phyloP scores from a whole-genome alignment of 2,797 vertebrate genomes.

The Crax fasciolata region DNA sequence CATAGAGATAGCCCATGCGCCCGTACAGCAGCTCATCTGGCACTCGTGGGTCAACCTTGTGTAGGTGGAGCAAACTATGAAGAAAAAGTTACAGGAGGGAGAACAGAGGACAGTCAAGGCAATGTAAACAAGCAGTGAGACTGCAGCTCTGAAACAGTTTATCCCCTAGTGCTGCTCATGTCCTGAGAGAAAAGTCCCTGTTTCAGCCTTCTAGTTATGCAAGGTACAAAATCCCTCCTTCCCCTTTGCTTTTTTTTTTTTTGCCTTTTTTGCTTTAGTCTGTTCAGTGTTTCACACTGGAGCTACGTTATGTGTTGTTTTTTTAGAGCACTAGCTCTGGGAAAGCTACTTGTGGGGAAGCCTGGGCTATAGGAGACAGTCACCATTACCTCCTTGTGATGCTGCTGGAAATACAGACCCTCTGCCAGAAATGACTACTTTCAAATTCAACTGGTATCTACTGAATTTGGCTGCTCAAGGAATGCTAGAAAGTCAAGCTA shows the following conservation, averaged over 20 bases:
- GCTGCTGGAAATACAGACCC: neutral
- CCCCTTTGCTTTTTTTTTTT: neutral
- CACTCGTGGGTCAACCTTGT: conserved; percentile 84
- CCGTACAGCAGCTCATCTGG: conserved; percentile 95
- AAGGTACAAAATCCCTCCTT: neutral
- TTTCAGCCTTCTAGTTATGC: neutral
- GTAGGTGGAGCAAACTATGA: conserved; percentile 89
- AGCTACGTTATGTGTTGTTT: rapidly evolving
- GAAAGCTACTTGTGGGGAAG: neutral
- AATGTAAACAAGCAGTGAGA: neutral
- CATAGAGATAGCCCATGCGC: conserved; percentile 91
- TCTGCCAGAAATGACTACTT: neutral
- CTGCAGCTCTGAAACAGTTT: neutral
- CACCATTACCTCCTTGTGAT: neutral
- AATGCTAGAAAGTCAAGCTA: neutral
- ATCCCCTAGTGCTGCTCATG: neutral
- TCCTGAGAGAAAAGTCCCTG: neutral
- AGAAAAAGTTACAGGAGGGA: neutral
- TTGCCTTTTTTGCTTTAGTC: neutral
- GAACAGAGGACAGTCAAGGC: neutral
- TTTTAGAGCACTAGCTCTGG: neutral
- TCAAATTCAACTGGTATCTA: neutral
- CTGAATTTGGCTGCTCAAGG: neutral
- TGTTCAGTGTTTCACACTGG: neutral
- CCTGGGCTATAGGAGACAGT: neutral